Evolutionary conservation across 1,140 invertebrate species (phyloP), one percentile per base, ranked within the genome.

Genomic region (Brachionus calyciflorus): DNA sequence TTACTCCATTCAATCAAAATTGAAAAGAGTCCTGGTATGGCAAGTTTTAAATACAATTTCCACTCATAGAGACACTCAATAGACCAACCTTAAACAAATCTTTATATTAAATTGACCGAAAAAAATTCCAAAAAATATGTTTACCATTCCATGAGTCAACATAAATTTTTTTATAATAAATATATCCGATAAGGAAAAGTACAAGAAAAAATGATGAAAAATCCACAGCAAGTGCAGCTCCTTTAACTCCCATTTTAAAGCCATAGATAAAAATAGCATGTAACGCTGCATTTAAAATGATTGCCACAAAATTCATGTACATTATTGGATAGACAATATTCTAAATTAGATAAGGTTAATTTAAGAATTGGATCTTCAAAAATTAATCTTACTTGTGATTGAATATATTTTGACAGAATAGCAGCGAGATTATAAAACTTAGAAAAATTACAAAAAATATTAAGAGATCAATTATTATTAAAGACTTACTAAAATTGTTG

Each of bases 181-280:
- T 75, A 19, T 69, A 77, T 1, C 12, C 65, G 30, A 69, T 40
- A 41, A 57, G 24, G 19, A 77, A 26, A 2, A 70, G 9, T 4
- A 51, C 24, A 6, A 77, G 19, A 30, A 53, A n/a, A 37, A 68
- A 68, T 12, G 51, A 70, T 0, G 76, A 24, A 19, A 53, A 26
- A 55, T 53, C 76, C 5, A 70, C 63, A 24, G 69, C 40, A 24
- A 77, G 28, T 30, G 76, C 76, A 24, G 60, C 48, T 37, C 63
- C 76, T 17, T 37, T 77, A 14, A 73, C 69, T 73, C 69, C 69
- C 69, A 73, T 37, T 17, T 40, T 55, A 51, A 73, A 41, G n/a
- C 17, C 46, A 17, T 51, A 73, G 19, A 73, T 51, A 3, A 73
- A 40, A 1, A 73, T 51, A 12, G 46, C 46, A 41, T 73, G 69